Percentiles rank a stretch among this genome's conserved stretches.
phyloP scores from a whole-genome alignment of 2,888 invertebrate genomes.

The Rhamnusium bicolor region DNA sequence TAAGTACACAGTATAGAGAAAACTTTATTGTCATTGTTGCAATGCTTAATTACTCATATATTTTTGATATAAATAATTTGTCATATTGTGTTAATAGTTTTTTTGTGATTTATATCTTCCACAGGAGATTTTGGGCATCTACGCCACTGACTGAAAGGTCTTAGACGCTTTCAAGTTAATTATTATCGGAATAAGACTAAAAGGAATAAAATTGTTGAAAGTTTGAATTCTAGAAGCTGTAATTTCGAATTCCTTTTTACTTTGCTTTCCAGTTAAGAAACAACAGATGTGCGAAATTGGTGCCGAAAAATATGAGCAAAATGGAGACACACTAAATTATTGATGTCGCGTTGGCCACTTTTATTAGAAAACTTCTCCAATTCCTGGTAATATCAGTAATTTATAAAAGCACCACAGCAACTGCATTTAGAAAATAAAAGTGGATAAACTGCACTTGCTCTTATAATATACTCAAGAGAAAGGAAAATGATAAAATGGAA shows the following conservation, averaged over 20 bases:
- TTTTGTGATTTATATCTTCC: not conserved
- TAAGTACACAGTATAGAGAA: too few relatives aligned
- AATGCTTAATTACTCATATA: too few relatives aligned
- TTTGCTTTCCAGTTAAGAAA: constrained; percentile 24
- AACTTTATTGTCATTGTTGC: too few relatives aligned
- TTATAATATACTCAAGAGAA: not conserved
- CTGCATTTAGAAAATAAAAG: constrained; percentile 12
- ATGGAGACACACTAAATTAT: constrained; percentile 44
- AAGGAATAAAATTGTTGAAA: constrained; percentile 41
- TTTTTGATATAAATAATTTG: too few relatives aligned
- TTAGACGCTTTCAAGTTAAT: constrained; percentile 36
- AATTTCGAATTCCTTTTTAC: constrained; percentile 39
- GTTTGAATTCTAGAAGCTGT: constrained; percentile 34
- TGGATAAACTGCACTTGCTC: not conserved
- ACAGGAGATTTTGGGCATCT: not conserved
- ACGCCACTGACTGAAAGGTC: not conserved
- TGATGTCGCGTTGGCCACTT: constrained; percentile 42
- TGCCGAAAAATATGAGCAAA: constrained; percentile 22
- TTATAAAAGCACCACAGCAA: not conserved
- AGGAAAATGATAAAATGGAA: too few relatives aligned
- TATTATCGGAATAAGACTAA: constrained; percentile 35
- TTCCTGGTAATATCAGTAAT: constrained; percentile 31
- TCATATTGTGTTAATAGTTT: too few relatives aligned
- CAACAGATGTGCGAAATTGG: constrained; percentile 43
- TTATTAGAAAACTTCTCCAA: constrained; percentile 45